phyloP scores from a whole-genome alignment of 2,797 vertebrate species.

The Picus viridis region DNA sequence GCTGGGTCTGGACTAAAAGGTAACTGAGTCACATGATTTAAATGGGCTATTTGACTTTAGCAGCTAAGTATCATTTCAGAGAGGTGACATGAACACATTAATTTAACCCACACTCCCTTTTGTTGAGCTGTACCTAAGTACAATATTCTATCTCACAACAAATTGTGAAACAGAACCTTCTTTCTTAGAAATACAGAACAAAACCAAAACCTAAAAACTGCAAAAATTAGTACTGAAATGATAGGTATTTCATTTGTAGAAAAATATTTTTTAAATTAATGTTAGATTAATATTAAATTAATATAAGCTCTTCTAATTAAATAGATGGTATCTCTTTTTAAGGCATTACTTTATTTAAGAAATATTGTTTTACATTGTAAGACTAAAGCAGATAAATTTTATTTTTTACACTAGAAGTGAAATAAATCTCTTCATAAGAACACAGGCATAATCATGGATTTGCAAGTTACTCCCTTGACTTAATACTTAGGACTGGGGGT shows the following conservation, averaged over 20 bases:
- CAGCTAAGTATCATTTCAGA: background rate
- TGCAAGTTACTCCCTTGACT: background rate
- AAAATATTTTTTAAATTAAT: background rate
- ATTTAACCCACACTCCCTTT: background rate
- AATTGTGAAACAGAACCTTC: background rate
- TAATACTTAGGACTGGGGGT: background rate
- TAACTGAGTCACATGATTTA: background rate
- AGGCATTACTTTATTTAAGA: background rate
- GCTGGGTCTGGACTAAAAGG: background rate
- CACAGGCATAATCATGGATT: background rate
- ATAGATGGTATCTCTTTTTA: background rate
- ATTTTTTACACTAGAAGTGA: background rate
- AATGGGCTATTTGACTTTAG: background rate
- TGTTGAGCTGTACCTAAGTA: background rate
- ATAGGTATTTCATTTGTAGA: background rate
- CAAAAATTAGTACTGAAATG: background rate
- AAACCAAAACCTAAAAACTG: background rate
- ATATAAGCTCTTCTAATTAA: background rate
- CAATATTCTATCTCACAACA: background rate
- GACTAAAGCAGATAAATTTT: background rate
- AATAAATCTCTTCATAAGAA: background rate
- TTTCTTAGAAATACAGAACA: background rate
- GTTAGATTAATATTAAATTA: background rate
- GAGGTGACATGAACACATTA: background rate
- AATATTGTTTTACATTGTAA: background rate